Conservation (phyloP, 1,140 invertebrate species). For the Macrobrachium nipponense region DNA sequence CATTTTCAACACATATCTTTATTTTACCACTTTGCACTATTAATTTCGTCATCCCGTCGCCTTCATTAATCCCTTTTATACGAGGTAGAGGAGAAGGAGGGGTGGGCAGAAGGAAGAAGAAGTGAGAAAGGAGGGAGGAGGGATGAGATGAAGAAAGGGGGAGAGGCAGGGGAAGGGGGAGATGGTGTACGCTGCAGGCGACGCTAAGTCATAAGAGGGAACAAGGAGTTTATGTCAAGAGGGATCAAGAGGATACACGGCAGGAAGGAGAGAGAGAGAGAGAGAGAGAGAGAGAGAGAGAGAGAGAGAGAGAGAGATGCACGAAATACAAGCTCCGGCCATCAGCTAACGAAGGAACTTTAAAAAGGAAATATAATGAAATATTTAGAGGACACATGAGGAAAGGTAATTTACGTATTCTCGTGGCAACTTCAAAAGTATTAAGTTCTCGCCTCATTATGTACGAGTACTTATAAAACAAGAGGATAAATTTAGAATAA, state of each 20-base stretch:
- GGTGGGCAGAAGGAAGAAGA: background rate
- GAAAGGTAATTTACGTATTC: background rate
- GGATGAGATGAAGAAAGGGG: background rate
- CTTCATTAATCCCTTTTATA: too few species aligned
- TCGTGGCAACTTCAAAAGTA: background rate
- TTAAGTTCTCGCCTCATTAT: background rate
- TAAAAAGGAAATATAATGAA: too few species aligned
- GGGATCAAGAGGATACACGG: background rate
- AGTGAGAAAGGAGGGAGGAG: background rate
- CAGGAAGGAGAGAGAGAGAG: background rate
- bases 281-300: constrained; percentile 12
- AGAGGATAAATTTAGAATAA: too few species aligned
- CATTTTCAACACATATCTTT: too few species aligned
- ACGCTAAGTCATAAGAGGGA: too few species aligned
- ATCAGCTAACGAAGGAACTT: background rate
- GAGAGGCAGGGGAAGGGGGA: background rate
- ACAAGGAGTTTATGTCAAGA: too few species aligned
- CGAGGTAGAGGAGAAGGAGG: background rate
- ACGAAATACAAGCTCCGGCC: background rate
- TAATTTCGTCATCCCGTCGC: too few species aligned
- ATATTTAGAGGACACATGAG: too few species aligned
- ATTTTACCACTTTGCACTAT: too few species aligned
- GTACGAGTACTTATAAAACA: background rate
- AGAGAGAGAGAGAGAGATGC: too few species aligned
- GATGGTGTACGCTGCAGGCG: too few species aligned